Base-by-base conservation (phyloP, 2,797 vertebrate species). In the Sphaeramia orbicularis region DNA sequence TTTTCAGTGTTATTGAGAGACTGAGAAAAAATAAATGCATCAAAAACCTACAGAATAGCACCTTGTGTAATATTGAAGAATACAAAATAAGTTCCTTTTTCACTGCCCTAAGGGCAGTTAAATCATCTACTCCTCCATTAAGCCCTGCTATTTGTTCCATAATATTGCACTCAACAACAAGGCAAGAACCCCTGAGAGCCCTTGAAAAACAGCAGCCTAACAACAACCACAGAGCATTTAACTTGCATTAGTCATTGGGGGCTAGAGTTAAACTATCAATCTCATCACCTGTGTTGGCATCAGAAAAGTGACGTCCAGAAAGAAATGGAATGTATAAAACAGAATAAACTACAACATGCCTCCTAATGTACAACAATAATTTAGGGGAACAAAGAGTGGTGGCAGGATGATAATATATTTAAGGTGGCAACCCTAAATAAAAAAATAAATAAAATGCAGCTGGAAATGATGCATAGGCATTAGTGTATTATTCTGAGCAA, bases 91-190 rank as follows among this genome's bases (percentile, higher is more conserved):
- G 84, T 86, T 86, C 80, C 52, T 76, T 85, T 84, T 73, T 72
- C 84, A 72, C 80, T 53, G 76, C 88, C 90, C 85, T 10, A 27
- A 86, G 89, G 91, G 77, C 68, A 69, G 84, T 79, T 91, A 87
- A 90, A 89, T 90, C 87, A 91, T 89, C 89, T 85, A 43, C 83
- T 74, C 77, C 67, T 67, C 86, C 83, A 90, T 87, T 85, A 91
- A 80, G 84, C 82, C 68, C 71, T 66, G 85, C 83, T 86, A 88
- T 92, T 89, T 91, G 88, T 90, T 90, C 87, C 86, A 89, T 83
- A 90, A 91, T 90, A 91, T 85, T 84, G 85, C 83, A 83, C 83
- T 85, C 84, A 83, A 91, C 89, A 92, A 92, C 90, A 92, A 88
- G 86, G 69, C 71, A 57, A 69, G 78, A 84, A 76, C 90, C 87